phyloP scores from a whole-genome alignment of 2,888 invertebrate genomes.

The Leptinotarsa peninsularis region DNA sequence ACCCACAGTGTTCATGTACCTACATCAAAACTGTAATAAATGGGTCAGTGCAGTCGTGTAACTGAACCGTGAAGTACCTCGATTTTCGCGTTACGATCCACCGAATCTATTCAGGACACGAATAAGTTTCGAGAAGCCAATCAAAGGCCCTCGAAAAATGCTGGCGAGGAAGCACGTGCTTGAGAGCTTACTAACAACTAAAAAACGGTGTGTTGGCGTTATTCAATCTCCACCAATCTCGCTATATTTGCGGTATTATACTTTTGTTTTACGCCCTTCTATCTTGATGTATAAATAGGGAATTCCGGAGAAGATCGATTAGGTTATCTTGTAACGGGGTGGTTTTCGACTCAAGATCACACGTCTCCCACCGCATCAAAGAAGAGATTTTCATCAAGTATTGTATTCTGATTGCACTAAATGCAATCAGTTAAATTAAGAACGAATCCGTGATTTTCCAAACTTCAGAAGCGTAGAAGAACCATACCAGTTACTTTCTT shows the following conservation, averaged over 20 bases:
- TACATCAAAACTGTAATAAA: too few species aligned
- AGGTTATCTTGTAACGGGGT: neutral
- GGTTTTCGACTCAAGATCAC: neutral
- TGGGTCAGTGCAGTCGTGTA: neutral
- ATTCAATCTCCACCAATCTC: conserved; percentile 38
- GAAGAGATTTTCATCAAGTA: neutral
- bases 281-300: conserved; percentile 10
- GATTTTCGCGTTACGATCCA: conserved; percentile 18
- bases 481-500: too few species aligned
- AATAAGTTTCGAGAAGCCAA: conserved; percentile 45
- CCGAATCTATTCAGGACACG: conserved; percentile 17
- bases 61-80: conserved; percentile 2
- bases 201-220: conserved; percentile 50
- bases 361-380: neutral
- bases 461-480: too few species aligned
- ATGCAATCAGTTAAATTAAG: too few species aligned
- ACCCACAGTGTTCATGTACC: too few species aligned
- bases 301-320: neutral
- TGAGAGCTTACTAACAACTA: conserved; percentile 59
- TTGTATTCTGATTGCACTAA: too few species aligned
- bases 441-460: too few species aligned
- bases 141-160: conserved; percentile 60
- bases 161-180: conserved; percentile 62
- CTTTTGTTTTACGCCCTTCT: conserved; percentile 29
- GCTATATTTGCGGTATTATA: conserved; percentile 28